Percentiles rank a stretch among this genome's conserved stretches.
Evolutionary conservation across 1,140 invertebrate species (phyloP).

Genomic region (Linepithema humile): DNA sequence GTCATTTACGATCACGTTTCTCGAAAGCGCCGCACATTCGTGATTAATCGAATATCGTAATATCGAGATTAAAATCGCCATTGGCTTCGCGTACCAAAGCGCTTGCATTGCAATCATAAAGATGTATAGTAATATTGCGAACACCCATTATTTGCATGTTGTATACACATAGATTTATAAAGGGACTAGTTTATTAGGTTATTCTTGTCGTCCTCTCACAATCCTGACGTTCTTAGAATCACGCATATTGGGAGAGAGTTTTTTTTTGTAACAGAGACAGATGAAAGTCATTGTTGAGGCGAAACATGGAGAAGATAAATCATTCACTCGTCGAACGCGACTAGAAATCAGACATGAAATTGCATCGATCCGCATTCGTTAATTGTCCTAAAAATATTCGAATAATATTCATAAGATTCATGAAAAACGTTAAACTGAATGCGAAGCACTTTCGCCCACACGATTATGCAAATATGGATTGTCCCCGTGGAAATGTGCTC

Average conservation of each 20-base stretch:
- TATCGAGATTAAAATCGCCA: constrained; percentile 18
- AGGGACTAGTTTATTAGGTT: too few relatives aligned
- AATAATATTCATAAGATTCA: constrained; percentile 27
- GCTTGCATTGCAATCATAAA: not conserved
- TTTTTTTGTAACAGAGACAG: not conserved
- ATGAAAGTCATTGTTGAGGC: not conserved
- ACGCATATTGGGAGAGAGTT: not conserved
- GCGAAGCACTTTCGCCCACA: constrained; percentile 3
- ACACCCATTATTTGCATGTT: not conserved
- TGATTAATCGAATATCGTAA: constrained; percentile 34
- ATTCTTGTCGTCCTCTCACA: too few relatives aligned
- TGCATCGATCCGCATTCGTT: not conserved
- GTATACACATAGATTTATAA: too few relatives aligned
- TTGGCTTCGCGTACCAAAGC: not conserved
- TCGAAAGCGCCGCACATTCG: not conserved
- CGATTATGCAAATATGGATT: constrained; percentile 39
- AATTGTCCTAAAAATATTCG: not conserved
- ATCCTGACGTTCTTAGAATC: not conserved
- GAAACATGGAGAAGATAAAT: not conserved
- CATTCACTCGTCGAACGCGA: not conserved
- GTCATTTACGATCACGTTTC: constrained; percentile 16
- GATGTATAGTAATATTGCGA: constrained; percentile 1
- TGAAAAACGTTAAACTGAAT: constrained; percentile 13
- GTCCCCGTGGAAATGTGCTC: constrained; percentile 9
- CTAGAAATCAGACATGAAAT: not conserved